A percentile compares a stretch with the other conserved stretches of the same genome.
Conservation (phyloP, 2,888 invertebrate species). For the Anticlea derivata region DNA sequence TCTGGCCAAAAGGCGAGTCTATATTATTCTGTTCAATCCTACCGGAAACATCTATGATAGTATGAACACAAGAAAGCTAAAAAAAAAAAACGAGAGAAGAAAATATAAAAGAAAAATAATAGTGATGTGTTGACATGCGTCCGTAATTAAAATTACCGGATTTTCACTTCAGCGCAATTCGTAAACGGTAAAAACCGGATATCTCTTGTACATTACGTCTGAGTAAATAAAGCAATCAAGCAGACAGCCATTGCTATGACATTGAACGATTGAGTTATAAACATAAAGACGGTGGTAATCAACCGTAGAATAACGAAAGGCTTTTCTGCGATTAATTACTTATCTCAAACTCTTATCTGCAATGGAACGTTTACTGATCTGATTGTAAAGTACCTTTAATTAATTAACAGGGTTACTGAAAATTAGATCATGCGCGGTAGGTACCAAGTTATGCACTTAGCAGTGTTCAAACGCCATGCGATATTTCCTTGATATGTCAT, state of each 20-base stretch:
- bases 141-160: constrained; percentile 27
- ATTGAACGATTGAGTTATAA: constrained; percentile 31
- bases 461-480: too few relatives aligned
- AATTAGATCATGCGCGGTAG: not conserved
- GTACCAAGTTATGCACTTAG: not conserved
- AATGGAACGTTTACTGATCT: constrained; percentile 35
- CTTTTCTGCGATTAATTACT: constrained; percentile 31
- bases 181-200: constrained; percentile 23
- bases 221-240: constrained; percentile 23
- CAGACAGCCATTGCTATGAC: constrained; percentile 28
- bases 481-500: too few relatives aligned
- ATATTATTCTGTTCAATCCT: too few relatives aligned
- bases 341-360: constrained; percentile 42
- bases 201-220: constrained; percentile 12
- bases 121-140: not conserved
- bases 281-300: constrained; percentile 19
- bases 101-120: not conserved
- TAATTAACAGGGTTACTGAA: not conserved
- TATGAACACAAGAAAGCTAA: too few relatives aligned
- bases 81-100: not conserved
- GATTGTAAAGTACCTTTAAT: constrained; percentile 8
- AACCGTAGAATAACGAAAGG: constrained; percentile 24
- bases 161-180: constrained; percentile 20
- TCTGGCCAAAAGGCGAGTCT: too few relatives aligned
- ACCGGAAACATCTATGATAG: too few relatives aligned